Conservation (phyloP, 2,797 vertebrate genomes). For the Remorina albescens region DNA sequence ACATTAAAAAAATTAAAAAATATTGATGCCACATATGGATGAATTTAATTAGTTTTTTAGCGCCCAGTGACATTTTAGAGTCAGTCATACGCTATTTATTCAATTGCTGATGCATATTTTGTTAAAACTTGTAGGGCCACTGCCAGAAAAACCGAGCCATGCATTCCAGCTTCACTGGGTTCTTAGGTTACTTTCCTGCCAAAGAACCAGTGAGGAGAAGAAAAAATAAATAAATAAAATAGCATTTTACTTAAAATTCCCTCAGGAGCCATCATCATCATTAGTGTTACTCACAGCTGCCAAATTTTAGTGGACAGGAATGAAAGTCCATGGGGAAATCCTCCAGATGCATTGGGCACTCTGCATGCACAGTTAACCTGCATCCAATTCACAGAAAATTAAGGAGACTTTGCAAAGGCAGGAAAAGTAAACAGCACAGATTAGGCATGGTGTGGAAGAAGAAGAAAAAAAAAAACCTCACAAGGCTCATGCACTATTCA, state of each 20-base stretch:
- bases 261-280: constrained; percentile 61
- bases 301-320: constrained; percentile 98
- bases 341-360: constrained; percentile 99
- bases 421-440: constrained; percentile 67
- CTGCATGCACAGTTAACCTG: constrained; percentile 99
- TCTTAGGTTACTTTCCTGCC: constrained; percentile 37
- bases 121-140: constrained; percentile 15
- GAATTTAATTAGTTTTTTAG: constrained; percentile 30
- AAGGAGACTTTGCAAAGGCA: constrained; percentile 69
- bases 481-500: constrained; percentile 66
- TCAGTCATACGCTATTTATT: constrained; percentile 8
- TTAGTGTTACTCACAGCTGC: constrained; percentile 97
- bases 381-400: constrained; percentile 71
- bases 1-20: constrained; percentile 41
- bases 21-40: too few species aligned
- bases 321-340: constrained; percentile 99
- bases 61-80: constrained; percentile 18
- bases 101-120: constrained; percentile 17
- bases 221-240: constrained; percentile 29
- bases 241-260: constrained; percentile 57
- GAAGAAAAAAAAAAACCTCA: not conserved
- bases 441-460: constrained; percentile 35
- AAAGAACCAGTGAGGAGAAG: constrained; percentile 41
- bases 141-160: constrained; percentile 53
- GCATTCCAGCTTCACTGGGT: constrained; percentile 52